Evolutionary conservation across 1,140 invertebrate genomes (phyloP).

Genomic region (Pseudomyrmex sp.): DNA sequence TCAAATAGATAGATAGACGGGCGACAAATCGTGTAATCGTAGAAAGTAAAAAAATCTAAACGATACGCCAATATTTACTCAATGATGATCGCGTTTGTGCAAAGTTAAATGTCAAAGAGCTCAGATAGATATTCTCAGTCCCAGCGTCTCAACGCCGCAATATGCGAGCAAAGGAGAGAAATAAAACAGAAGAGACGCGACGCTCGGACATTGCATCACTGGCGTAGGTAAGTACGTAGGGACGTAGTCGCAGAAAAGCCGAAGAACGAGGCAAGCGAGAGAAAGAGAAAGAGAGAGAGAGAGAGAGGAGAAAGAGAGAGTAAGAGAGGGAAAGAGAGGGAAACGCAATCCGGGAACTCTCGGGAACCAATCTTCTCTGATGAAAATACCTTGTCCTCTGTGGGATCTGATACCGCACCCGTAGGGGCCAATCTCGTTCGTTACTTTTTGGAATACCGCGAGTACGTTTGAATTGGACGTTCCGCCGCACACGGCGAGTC

Average conservation of each 20-base stretch:
- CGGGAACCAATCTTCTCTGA: conserved; percentile 79
- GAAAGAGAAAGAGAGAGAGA: conserved; percentile 3
- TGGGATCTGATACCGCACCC: conserved; percentile 60
- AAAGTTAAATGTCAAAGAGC: conserved; percentile 44
- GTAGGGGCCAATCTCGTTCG: conserved; percentile 67
- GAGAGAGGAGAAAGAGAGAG: conserved; percentile 13
- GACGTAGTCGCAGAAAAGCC: conserved; percentile 41
- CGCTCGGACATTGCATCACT: conserved; percentile 55
- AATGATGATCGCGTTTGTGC: conserved; percentile 27
- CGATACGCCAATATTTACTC: conserved; percentile 9
- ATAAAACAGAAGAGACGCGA: conserved; percentile 48
- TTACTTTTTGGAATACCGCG: conserved; percentile 71
- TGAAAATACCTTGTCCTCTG: conserved; percentile 74
- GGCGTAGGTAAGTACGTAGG: neutral
- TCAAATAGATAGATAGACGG: neutral
- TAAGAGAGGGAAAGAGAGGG: conserved; percentile 20
- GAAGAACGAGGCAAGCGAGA: neutral
- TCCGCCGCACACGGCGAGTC: conserved; percentile 2
- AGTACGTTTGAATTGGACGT: conserved; percentile 65
- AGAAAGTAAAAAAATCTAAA: conserved; percentile 24
- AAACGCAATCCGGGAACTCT: conserved; percentile 77
- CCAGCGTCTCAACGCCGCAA: conserved; percentile 8
- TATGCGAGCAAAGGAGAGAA: conserved; percentile 19
- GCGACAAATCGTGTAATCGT: neutral
- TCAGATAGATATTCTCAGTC: conserved; percentile 1